Conservation (phyloP, 1,140 invertebrate species). For the Harlomillsia oculata region DNA sequence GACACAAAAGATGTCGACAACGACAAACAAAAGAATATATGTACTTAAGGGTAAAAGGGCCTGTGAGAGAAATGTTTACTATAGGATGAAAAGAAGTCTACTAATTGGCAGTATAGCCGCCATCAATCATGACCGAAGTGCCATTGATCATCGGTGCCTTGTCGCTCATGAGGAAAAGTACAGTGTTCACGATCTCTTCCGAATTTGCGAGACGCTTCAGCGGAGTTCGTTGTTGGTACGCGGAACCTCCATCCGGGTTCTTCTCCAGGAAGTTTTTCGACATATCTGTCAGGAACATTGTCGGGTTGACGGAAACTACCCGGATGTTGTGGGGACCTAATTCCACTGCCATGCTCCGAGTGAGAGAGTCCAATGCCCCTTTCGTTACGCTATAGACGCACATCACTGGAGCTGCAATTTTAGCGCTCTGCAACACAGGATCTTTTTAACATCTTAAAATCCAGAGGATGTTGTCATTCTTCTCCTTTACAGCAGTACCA, state of each 20-base stretch:
- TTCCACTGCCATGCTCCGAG: conserved; percentile 18
- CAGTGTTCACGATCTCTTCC: conserved; percentile 22
- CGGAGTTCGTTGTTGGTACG: conserved; percentile 4
- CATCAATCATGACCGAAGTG: conserved; percentile 16
- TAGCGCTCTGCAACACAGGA: background rate
- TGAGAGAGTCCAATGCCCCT: conserved; percentile 15
- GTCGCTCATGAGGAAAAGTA: conserved; percentile 27
- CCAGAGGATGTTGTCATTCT: background rate
- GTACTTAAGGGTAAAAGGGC: too few relatives aligned
- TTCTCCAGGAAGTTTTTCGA: conserved; percentile 10
- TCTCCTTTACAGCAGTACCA: background rate
- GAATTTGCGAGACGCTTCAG: conserved; percentile 4
- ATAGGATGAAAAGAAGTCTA: background rate
- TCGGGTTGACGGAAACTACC: conserved; percentile 21
- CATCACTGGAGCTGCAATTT: background rate
- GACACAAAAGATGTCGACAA: too few relatives aligned
- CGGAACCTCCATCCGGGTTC: conserved; percentile 11
- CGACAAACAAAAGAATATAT: too few relatives aligned
- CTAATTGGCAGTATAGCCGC: conserved; percentile 18
- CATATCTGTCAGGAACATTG: conserved; percentile 17
- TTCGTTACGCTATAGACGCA: conserved; percentile 6
- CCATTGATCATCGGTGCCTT: conserved; percentile 23
- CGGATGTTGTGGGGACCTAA: conserved; percentile 15
- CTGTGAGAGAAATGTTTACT: too few relatives aligned
- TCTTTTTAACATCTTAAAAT: background rate